A percentile compares a stretch with the other conserved stretches of the same genome.
phyloP scores from a whole-genome alignment of 1,140 invertebrate species.

The Oryctes rhinoceros region DNA sequence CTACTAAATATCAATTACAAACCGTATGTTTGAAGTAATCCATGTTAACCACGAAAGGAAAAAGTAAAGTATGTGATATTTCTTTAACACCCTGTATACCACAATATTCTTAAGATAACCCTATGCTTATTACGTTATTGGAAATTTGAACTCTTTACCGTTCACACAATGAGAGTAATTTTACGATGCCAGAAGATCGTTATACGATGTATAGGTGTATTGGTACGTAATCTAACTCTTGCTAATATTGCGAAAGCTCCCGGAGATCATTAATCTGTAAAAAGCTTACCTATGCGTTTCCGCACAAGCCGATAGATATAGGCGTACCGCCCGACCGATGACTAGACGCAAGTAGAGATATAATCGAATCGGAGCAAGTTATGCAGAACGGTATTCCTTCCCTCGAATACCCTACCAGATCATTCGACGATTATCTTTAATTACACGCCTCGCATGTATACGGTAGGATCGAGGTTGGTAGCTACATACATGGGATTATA shows the following conservation, averaged over 20 bases:
- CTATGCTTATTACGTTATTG: no score
- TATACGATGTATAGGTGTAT: no score
- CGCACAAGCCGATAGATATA: no score
- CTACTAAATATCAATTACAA: no score
- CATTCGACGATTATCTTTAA: slow-evolving; percentile 23
- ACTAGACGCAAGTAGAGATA: not conserved
- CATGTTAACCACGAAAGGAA: no score
- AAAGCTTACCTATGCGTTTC: not conserved
- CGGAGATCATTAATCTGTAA: not conserved
- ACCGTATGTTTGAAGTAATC: no score
- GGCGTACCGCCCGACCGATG: not conserved
- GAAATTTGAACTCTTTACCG: no score
- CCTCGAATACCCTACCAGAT: slow-evolving; percentile 1
- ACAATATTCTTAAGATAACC: no score
- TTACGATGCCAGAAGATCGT: no score
- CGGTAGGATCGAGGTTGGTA: not conserved
- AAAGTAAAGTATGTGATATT: no score
- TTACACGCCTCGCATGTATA: slow-evolving; percentile 22
- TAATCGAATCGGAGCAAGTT: slow-evolving; percentile 15
- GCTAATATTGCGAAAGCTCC: not conserved
- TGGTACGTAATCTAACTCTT: not conserved
- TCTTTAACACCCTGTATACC: no score
- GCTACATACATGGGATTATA: not conserved
- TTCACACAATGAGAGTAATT: no score
- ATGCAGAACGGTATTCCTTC: slow-evolving; percentile 27